These are phyloP conservation scores for Colossoma macropomum DNA, from an alignment of 2,113 vertebrate species.

Conservation along the genomic window DNA sequence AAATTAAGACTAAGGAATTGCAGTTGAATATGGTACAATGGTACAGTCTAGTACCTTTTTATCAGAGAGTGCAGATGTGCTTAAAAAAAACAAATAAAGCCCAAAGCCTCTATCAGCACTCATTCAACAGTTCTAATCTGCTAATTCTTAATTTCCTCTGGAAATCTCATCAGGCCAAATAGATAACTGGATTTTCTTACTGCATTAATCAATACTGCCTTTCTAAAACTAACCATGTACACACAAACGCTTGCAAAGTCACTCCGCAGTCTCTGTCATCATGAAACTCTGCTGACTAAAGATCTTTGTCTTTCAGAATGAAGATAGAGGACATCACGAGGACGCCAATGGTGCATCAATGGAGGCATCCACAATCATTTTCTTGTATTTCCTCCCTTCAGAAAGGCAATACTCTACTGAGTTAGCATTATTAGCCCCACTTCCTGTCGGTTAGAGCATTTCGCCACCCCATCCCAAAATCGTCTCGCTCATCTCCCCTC, in stretches of 20 bases:
- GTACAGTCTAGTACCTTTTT: too few relatives aligned
- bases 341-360: conserved; percentile 18
- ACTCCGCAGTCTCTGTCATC: conserved; percentile 7
- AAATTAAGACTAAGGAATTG: too few relatives aligned
- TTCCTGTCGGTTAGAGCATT: conserved; percentile 31
- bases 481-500: conserved; percentile 23
- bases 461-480: conserved; percentile 18
- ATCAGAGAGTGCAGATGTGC: too few relatives aligned
- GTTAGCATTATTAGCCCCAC: conserved; percentile 1
- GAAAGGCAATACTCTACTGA: conserved; percentile 21
- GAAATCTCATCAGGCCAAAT: background rate
- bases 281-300: conserved; percentile 33
- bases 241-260: conserved; percentile 2
- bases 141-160: background rate
- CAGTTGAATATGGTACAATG: too few relatives aligned
- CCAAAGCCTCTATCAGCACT: background rate
- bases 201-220: background rate
- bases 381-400: conserved; percentile 12
- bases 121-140: background rate
- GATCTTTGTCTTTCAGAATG: conserved; percentile 7
- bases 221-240: background rate
- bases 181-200: conserved; percentile 31
- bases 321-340: conserved; percentile 4
- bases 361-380: background rate
- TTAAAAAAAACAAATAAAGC: too few relatives aligned